Evolutionary conservation across 2,113 vertebrate genomes (phyloP).

Genomic region (Oxygymnocypris stewartii): DNA sequence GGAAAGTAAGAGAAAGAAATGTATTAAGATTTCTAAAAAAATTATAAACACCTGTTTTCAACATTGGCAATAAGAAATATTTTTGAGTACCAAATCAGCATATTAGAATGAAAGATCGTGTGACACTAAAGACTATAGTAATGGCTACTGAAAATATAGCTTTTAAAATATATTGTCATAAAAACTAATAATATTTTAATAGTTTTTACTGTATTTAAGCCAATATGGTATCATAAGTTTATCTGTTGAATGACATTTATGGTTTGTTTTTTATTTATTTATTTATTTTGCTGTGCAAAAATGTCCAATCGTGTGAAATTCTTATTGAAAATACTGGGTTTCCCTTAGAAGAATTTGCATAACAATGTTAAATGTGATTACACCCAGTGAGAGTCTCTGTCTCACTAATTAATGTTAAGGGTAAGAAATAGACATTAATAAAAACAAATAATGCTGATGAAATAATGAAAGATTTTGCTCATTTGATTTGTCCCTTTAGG

Average conservation of each 20-base stretch:
- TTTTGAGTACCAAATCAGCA: background rate
- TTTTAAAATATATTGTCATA: too few relatives aligned
- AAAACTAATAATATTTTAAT: too few relatives aligned
- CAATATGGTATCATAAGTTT: too few relatives aligned
- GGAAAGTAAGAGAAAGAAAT: background rate
- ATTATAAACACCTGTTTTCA: background rate
- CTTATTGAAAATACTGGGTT: background rate
- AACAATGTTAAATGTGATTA: background rate
- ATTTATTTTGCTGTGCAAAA: too few relatives aligned
- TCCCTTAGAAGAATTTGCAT: background rate
- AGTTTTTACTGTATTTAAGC: too few relatives aligned
- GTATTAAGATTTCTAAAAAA: background rate
- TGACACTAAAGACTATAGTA: background rate
- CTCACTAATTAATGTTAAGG: constrained; percentile 29
- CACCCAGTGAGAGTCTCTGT: background rate
- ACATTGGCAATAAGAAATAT: background rate
- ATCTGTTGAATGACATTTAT: too few relatives aligned
- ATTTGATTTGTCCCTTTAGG: background rate
- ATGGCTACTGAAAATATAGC: background rate
- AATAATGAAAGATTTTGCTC: background rate
- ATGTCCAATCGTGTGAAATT: too few relatives aligned
- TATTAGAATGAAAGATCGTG: background rate
- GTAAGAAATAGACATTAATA: constrained; percentile 37
- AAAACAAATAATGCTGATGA: background rate
- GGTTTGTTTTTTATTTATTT: too few relatives aligned